Evolutionary conservation across 2,797 vertebrate species (phyloP).

Genomic region (Alcedo atthis): DNA sequence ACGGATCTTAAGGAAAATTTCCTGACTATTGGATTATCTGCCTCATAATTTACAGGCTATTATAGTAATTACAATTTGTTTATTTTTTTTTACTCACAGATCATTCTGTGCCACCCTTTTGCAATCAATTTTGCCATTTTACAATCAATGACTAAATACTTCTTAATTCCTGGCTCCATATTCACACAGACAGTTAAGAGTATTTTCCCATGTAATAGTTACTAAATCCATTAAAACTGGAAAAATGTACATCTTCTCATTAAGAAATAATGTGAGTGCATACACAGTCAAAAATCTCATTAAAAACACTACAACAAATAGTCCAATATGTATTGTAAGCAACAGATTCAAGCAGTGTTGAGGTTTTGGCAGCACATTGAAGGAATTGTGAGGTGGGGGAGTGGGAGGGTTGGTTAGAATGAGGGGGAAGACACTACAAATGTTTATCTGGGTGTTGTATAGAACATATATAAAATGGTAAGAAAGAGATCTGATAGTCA

Average conservation of each 20-base stretch:
- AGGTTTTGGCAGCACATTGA: not conserved
- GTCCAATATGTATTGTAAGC: not conserved
- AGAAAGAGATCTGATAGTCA: not conserved
- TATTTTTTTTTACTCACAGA: not conserved
- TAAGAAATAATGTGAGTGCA: not conserved
- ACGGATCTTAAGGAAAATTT: not conserved
- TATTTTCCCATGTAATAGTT: not conserved
- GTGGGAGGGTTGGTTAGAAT: too few species aligned
- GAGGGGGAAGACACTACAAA: not conserved
- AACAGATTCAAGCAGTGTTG: not conserved
- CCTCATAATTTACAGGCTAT: not conserved
- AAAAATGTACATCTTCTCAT: not conserved
- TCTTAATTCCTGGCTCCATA: not conserved
- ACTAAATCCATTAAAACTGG: not conserved
- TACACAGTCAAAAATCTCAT: not conserved
- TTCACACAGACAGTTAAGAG: not conserved
- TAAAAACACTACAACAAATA: not conserved
- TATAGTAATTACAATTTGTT: not conserved
- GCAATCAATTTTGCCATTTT: not conserved
- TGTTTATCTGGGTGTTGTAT: not conserved
- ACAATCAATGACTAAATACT: not conserved
- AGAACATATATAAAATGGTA: not conserved
- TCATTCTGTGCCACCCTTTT: not conserved
- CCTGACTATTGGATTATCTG: not conserved
- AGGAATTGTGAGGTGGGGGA: not conserved